A percentile compares a stretch with the other conserved stretches of the same genome.
Evolutionary conservation across 2,797 vertebrate genomes (phyloP).

Genomic region (Acanthurus tractus): DNA sequence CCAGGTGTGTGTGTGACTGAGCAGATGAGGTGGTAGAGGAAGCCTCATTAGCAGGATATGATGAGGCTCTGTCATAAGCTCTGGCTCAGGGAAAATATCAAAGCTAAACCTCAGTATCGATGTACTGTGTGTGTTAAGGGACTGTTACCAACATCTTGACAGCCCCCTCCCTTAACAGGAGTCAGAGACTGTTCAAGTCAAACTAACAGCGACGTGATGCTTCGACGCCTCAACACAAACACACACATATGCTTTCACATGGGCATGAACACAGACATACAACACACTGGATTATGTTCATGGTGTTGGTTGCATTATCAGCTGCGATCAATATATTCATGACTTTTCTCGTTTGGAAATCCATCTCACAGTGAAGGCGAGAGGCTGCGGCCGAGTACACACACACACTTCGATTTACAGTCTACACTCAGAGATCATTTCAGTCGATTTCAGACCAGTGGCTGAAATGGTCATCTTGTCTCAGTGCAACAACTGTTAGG

Average conservation of each 20-base stretch:
- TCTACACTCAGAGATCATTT: conserved; percentile 67
- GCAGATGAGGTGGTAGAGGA: conserved; percentile 34
- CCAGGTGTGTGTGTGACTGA: conserved; percentile 25
- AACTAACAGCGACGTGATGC: conserved; percentile 48
- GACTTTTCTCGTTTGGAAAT: conserved; percentile 75
- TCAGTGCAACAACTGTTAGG: conserved; percentile 56
- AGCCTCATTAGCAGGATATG: conserved; percentile 62
- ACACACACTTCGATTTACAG: conserved; percentile 55
- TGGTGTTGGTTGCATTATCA: conserved; percentile 65
- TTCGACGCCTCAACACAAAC: conserved; percentile 48
- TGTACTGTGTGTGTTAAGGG: conserved; percentile 65
- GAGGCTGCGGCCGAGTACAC: conserved; percentile 48
- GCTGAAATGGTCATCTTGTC: conserved; percentile 53
- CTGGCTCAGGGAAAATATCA: conserved; percentile 60
- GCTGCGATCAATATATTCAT: conserved; percentile 75
- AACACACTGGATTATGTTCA: conserved; percentile 63
- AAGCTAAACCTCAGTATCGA: conserved; percentile 64
- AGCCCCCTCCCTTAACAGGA: conserved; percentile 28
- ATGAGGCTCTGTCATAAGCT: conserved; percentile 55
- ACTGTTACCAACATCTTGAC: conserved; percentile 57
- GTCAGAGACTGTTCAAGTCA: conserved; percentile 32
- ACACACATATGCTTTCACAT: conserved; percentile 37
- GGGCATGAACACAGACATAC: conserved; percentile 51
- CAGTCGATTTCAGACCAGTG: conserved; percentile 59
- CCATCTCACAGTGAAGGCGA: conserved; percentile 61